Conservation (phyloP, 2,888 invertebrate genomes). For the Brenthis daphne region DNA sequence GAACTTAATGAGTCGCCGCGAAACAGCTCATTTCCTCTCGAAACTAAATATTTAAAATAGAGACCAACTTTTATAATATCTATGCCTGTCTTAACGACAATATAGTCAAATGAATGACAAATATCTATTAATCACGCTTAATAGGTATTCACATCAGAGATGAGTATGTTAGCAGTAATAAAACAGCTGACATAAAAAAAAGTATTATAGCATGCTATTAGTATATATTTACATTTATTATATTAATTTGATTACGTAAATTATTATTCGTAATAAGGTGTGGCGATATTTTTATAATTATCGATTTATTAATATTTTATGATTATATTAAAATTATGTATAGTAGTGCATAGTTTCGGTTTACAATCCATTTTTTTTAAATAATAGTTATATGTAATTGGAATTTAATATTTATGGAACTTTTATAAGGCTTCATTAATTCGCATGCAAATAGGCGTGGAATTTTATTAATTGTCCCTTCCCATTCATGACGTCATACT, state of each 20-base stretch:
- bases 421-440: constrained; percentile 1
- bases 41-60: constrained; percentile 29
- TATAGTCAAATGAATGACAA: constrained; percentile 51
- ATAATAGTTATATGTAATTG: neutral
- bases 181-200: constrained; percentile 53
- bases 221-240: constrained; percentile 48
- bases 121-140: constrained; percentile 51
- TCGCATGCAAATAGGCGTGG: constrained; percentile 17
- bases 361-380: neutral
- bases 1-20: constrained; percentile 26
- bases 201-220: constrained; percentile 48
- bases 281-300: constrained; percentile 30
- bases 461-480: constrained; percentile 33
- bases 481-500: constrained; percentile 45
- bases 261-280: constrained; percentile 38
- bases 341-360: neutral
- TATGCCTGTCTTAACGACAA: constrained; percentile 33
- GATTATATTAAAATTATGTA: neutral
- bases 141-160: constrained; percentile 45
- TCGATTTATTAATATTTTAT: constrained; percentile 10
- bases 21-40: constrained; percentile 31
- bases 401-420: neutral
- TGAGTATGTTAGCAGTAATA: constrained; percentile 46
- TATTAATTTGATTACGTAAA: constrained; percentile 50
- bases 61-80: constrained; percentile 30